Conservation (phyloP, 2,113 vertebrate species). For the Psammodynastes pulverulentus region DNA sequence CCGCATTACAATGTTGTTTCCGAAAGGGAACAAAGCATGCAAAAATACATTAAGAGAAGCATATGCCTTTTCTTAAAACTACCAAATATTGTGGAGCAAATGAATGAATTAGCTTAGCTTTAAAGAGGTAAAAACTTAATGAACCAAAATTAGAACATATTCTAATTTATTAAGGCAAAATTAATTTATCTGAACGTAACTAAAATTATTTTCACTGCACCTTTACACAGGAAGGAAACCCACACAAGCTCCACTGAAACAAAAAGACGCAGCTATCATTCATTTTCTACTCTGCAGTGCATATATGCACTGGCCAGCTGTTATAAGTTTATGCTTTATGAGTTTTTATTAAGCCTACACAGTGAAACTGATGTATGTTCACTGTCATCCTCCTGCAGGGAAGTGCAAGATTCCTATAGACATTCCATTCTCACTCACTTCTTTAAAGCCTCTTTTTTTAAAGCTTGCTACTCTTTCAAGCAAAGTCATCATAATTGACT, state of each 20-base stretch:
- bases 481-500: not conserved
- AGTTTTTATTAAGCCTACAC: not conserved
- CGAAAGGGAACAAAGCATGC: not conserved
- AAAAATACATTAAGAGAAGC: not conserved
- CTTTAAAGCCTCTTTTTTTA: not conserved
- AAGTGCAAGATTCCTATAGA: not conserved
- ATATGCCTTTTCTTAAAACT: not conserved
- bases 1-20: not conserved
- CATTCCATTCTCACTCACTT: not conserved
- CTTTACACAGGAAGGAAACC: not conserved
- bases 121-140: not conserved
- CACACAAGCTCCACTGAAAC: not conserved
- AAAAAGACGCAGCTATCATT: not conserved
- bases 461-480: not conserved
- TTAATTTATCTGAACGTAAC: not conserved
- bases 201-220: not conserved
- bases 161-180: not conserved
- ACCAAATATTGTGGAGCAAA: not conserved
- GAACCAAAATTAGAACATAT: not conserved
- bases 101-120: not conserved
- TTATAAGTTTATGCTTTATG: not conserved
- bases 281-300: not conserved
- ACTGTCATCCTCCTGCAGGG: not conserved
- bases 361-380: not conserved
- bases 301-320: not conserved